Evolutionary conservation across 53 echinoderm and acorn worm genomes (phyloP).

Genomic region (Holothuria scabra): DNA sequence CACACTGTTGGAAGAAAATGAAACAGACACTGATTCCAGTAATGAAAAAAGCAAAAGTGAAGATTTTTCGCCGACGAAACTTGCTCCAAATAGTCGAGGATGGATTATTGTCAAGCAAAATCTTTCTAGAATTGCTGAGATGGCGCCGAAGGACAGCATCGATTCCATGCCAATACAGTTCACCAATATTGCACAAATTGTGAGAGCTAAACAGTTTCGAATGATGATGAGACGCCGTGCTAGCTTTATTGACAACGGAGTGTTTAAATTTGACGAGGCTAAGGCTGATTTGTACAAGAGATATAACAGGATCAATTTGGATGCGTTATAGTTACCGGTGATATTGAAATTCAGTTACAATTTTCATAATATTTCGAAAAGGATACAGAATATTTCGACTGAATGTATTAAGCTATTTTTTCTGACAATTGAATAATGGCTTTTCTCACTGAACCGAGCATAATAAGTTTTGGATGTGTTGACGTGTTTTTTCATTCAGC

Average conservation of each 20-base stretch:
- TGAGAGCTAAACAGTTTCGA: slow-evolving; percentile 90
- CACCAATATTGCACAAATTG: slow-evolving; percentile 74
- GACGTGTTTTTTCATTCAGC: no score
- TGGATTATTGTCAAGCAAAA: slow-evolving; percentile 72
- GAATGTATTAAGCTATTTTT: no score
- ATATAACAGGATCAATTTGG: slow-evolving; percentile 31
- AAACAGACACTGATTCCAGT: neutral
- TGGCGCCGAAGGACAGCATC: slow-evolving; percentile 79
- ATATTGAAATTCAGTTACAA: neutral
- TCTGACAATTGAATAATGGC: no score
- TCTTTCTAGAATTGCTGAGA: slow-evolving; percentile 71
- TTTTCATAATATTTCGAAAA: no score
- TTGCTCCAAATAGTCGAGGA: slow-evolving; percentile 65
- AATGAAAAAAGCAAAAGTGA: no score
- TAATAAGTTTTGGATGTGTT: no score
- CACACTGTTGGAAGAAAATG: neutral
- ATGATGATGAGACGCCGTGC: slow-evolving; percentile 86
- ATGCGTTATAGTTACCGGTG: neutral
- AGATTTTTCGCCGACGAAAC: no score
- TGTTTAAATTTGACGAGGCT: slow-evolving; percentile 91
- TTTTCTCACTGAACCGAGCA: no score
- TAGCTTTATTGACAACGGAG: slow-evolving; percentile 90
- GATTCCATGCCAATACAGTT: slow-evolving; percentile 77
- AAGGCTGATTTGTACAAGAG: slow-evolving; percentile 87
- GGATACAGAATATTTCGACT: no score